These are phyloP conservation scores for Tipula unca DNA, from an alignment of 2,888 invertebrate species.

Conservation along the genomic window DNA sequence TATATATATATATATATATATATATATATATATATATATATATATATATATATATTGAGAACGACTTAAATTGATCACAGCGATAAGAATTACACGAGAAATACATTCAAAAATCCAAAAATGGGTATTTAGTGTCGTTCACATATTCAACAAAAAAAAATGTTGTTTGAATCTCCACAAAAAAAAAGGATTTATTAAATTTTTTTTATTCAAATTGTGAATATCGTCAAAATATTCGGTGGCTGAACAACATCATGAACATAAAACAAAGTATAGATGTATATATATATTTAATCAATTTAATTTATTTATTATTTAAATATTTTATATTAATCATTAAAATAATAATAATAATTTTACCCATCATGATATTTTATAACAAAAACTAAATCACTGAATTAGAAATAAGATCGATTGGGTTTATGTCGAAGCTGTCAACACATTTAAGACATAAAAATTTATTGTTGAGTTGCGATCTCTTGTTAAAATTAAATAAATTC, in stretches of 20 bases:
- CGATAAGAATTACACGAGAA: neutral
- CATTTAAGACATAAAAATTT: neutral
- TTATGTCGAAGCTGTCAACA: neutral
- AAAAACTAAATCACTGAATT: neutral
- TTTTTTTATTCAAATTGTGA: neutral
- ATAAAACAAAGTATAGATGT: neutral
- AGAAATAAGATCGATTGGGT: neutral
- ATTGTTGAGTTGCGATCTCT: neutral
- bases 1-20: too few species aligned
- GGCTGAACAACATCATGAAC: neutral
- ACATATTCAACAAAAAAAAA: neutral
- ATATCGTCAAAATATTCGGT: neutral
- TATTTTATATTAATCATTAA: neutral
- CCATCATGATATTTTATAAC: neutral
- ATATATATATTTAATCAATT: too few species aligned
- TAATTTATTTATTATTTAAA: too few species aligned
- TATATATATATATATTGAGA: neutral
- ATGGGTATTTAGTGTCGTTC: constrained; percentile 14
- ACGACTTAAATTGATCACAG: neutral
- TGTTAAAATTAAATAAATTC: neutral
- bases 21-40: too few species aligned
- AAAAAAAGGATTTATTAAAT: neutral
- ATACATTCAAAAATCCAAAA: constrained; percentile 8
- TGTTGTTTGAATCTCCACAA: neutral
- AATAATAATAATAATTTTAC: neutral